phyloP scores from a whole-genome alignment of 1,140 invertebrate genomes.

The Heliconius himera region DNA sequence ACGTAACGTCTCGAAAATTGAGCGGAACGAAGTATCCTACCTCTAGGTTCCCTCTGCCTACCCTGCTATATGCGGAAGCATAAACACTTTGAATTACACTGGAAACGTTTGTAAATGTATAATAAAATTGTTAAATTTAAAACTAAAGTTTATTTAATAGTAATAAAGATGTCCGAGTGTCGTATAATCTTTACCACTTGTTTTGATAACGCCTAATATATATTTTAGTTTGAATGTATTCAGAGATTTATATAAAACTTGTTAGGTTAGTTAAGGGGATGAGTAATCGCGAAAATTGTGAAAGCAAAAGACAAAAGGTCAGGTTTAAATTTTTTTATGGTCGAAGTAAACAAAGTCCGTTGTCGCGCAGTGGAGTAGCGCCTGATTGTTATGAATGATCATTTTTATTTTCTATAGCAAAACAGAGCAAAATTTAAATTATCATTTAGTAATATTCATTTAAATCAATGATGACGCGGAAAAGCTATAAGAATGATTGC shows the following conservation, averaged over 20 bases:
- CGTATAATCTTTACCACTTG: conserved; percentile 1
- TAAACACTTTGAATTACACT: neutral
- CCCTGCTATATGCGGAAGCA: neutral
- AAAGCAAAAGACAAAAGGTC: too few species aligned
- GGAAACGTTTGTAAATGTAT: neutral
- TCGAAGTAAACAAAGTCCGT: too few species aligned
- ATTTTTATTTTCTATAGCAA: too few species aligned
- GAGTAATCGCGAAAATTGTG: neutral
- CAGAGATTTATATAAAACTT: neutral
- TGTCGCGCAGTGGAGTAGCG: too few species aligned
- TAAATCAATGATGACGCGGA: too few species aligned
- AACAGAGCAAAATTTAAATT: too few species aligned
- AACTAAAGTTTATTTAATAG: neutral
- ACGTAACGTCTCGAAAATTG: too few species aligned
- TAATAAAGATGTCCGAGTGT: neutral
- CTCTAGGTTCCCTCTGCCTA: neutral
- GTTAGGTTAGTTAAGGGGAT: neutral
- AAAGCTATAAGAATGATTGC: too few species aligned
- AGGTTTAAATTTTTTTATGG: too few species aligned
- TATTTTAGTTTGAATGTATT: neutral
- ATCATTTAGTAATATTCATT: too few species aligned
- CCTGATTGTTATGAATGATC: too few species aligned
- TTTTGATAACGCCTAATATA: neutral
- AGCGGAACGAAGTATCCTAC: neutral
- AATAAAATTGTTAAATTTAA: neutral